A percentile compares a stretch with the other conserved stretches of the same genome.
phyloP scores from a whole-genome alignment of 1,140 invertebrate species.

The Mycetomoellerius zeteki region DNA sequence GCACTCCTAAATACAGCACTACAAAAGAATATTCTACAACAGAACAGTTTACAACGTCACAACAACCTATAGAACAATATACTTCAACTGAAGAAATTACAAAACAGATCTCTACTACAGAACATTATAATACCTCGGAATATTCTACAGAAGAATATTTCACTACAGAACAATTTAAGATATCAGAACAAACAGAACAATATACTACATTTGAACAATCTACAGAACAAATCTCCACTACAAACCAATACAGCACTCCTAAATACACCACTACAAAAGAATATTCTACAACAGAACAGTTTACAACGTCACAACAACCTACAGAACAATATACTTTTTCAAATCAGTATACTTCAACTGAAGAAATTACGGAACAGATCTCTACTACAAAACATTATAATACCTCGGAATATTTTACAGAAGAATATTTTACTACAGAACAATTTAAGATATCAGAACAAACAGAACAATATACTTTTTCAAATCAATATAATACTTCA shows the following conservation, averaged over 20 bases:
- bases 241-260: not conserved
- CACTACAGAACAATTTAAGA: slow-evolving; percentile 13
- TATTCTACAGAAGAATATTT: not conserved
- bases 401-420: slow-evolving; percentile 2
- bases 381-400: slow-evolving; percentile 9
- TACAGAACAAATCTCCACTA: not conserved
- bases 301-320: slow-evolving; percentile 14
- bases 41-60: not conserved
- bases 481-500: not conserved
- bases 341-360: not conserved
- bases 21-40: slow-evolving; percentile 27
- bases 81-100: slow-evolving; percentile 4
- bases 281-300: slow-evolving; percentile 13
- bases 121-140: not conserved
- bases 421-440: slow-evolving; percentile 20
- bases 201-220: not conserved
- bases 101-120: not conserved
- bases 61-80: not conserved
- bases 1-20: not conserved
- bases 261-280: not conserved
- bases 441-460: slow-evolving; percentile 2
- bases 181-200: slow-evolving; percentile 21
- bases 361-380: slow-evolving; percentile 14
- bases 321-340: slow-evolving; percentile 14
- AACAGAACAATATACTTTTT: not conserved